A percentile compares a stretch with the other conserved stretches of the same genome.
phyloP scores from a whole-genome alignment of 2,888 invertebrate genomes.

The Acleris laterana region DNA sequence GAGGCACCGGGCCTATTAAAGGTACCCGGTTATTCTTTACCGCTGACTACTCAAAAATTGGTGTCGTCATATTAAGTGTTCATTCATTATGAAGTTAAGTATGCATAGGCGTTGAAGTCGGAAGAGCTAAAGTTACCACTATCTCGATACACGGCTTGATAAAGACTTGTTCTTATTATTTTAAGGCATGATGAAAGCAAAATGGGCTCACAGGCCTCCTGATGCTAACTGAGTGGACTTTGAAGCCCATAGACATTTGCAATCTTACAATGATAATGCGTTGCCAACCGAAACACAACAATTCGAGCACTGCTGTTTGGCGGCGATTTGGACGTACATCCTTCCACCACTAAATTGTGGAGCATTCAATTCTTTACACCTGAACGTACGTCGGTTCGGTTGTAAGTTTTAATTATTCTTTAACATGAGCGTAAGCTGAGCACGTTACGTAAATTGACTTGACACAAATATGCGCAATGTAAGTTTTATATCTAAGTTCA shows the following conservation, averaged over 20 bases:
- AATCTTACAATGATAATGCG: no score
- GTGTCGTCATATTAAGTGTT: constrained; percentile 52
- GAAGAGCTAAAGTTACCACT: constrained; percentile 6
- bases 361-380: no score
- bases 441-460: constrained; percentile 50
- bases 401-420: neutral
- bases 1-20: constrained; percentile 60
- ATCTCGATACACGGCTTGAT: neutral
- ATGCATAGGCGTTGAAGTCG: constrained; percentile 11
- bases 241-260: no score
- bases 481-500: constrained; percentile 26
- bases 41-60: constrained; percentile 46
- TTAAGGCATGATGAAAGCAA: no score
- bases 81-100: constrained; percentile 57
- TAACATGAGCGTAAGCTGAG: neutral
- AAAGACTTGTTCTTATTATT: no score
- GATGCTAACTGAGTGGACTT: no score
- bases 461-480: constrained; percentile 44
- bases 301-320: no score
- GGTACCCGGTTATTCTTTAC: constrained; percentile 55
- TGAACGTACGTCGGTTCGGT: neutral
- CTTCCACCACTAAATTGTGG: no score
- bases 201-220: no score
- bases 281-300: no score
- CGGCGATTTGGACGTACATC: no score